These are phyloP conservation scores for Pangasius mekongensis DNA, from an alignment of 2,797 vertebrate genomes.

Conservation along the genomic window DNA sequence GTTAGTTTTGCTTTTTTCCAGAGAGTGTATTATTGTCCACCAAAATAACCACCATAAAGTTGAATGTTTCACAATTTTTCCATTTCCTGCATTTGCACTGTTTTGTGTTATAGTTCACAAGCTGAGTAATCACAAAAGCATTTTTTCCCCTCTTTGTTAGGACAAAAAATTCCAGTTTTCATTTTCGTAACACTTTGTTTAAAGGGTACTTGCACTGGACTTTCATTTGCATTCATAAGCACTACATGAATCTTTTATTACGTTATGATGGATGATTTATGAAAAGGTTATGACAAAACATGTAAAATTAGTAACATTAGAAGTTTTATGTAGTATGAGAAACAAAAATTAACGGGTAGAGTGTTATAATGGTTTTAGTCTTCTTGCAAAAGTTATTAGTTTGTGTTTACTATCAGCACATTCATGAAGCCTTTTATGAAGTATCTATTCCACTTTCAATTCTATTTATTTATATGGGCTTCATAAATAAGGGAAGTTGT, in stretches of 20 bases:
- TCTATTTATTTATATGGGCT: neutral
- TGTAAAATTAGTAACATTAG: neutral
- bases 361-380: neutral
- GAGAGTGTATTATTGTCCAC: neutral
- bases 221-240: neutral
- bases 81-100: neutral
- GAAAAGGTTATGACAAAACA: neutral
- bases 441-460: neutral
- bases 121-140: constrained; percentile 30
- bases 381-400: neutral
- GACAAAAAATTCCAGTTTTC: neutral
- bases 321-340: neutral
- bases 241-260: neutral
- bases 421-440: neutral
- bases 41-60: neutral
- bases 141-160: neutral
- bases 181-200: neutral
- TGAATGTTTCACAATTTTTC: constrained; percentile 28
- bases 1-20: neutral
- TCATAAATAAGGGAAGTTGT: neutral
- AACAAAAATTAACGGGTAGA: neutral
- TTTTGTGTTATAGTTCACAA: neutral
- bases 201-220: neutral
- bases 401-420: neutral
- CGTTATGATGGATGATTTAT: neutral